phyloP scores from a whole-genome alignment of 1,140 invertebrate genomes.

The Plectus sambesii region DNA sequence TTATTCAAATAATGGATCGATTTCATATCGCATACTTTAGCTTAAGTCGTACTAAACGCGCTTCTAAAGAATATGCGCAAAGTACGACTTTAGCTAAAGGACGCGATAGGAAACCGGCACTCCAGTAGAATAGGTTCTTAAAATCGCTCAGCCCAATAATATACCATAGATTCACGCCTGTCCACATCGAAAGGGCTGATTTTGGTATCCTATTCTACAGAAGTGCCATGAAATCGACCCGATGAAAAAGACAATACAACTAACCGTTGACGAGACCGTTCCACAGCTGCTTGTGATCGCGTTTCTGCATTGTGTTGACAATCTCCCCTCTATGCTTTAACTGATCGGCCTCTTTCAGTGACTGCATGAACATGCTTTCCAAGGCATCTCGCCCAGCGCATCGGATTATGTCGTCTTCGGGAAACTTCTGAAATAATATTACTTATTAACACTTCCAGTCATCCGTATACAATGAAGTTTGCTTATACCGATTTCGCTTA shows the following conservation, averaged over 20 bases:
- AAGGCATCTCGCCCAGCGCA: neutral
- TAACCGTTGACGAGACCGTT: neutral
- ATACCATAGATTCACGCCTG: too few relatives aligned
- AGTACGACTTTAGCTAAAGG: too few relatives aligned
- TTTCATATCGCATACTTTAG: too few relatives aligned
- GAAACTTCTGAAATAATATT: conserved; percentile 48
- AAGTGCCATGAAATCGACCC: neutral
- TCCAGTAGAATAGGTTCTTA: too few relatives aligned
- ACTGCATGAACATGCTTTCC: conserved; percentile 11
- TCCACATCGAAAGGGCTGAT: too few relatives aligned
- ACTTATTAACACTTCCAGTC: conserved; percentile 1
- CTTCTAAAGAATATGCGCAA: too few relatives aligned
- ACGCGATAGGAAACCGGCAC: too few relatives aligned
- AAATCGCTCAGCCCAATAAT: too few relatives aligned
- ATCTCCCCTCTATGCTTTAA: conserved; percentile 7
- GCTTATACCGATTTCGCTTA: too few relatives aligned
- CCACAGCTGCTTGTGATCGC: conserved; percentile 13
- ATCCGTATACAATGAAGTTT: too few relatives aligned
- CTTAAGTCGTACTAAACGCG: too few relatives aligned
- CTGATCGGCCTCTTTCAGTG: conserved; percentile 10
- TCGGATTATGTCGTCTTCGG: conserved; percentile 49
- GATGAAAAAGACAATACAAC: neutral
- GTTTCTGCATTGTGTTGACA: conserved; percentile 1
- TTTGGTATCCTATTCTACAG: conserved; percentile 2
- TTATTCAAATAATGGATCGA: too few relatives aligned